Conservation (phyloP, 2,113 vertebrate genomes). For the Dryoscopus gambensis region DNA sequence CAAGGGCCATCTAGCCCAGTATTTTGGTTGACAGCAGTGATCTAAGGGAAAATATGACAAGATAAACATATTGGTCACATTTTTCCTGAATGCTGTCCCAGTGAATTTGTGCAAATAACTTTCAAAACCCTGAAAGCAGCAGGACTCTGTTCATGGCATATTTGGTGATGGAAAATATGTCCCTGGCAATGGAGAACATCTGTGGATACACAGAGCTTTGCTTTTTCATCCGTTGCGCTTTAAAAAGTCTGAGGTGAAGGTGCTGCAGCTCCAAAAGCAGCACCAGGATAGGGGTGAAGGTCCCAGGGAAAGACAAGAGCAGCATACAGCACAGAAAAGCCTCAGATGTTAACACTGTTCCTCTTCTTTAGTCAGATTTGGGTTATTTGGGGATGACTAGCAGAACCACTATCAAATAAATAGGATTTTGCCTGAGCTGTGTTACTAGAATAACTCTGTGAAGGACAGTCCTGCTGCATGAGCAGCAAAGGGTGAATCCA, state of each 20-base stretch:
- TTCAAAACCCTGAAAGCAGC: not conserved
- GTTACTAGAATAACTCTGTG: not conserved
- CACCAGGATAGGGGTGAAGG: not conserved
- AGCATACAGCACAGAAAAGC: not conserved
- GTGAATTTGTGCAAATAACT: conserved; percentile 4
- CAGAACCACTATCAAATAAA: not conserved
- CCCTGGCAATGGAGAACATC: not conserved
- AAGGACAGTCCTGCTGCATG: not conserved
- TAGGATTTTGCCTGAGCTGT: not conserved
- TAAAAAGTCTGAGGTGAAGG: not conserved
- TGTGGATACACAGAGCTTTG: not conserved
- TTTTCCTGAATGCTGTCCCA: conserved; percentile 47
- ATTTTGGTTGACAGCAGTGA: not conserved
- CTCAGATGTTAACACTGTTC: not conserved
- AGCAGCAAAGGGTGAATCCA: not conserved
- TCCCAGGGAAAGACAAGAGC: not conserved
- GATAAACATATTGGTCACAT: conserved; percentile 14
- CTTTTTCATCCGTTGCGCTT: not conserved
- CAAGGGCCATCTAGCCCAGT: not conserved
- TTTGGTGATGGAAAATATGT: conserved; percentile 24
- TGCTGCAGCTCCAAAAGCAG: not conserved
- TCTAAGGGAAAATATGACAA: conserved; percentile 42
- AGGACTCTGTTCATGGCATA: not conserved
- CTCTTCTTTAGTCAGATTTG: not conserved
- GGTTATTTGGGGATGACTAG: not conserved